Evolutionary conservation across 2,888 invertebrate genomes (phyloP), one percentile per base, ranked within the genome.

Genomic region (Abscondita cerata): DNA sequence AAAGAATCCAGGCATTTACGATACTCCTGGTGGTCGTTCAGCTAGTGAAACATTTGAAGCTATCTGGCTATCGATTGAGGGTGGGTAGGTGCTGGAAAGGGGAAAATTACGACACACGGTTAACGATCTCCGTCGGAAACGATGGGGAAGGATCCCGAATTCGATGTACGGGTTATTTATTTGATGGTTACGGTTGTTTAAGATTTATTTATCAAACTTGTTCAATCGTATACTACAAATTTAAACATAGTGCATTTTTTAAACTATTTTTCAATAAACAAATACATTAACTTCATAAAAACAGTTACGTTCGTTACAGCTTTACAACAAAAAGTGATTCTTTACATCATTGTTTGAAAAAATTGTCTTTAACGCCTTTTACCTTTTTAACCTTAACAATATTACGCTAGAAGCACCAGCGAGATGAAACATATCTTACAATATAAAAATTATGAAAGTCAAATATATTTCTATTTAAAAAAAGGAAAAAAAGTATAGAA

Each of bases 1-100:
- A 76, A 76, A 77, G 74, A 76, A 76, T 75, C 73, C 72, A 66
- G 75, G 72, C 77, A 72, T 78, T 80, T 79, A 80, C 75, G 76
- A 75, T 67, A 70, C 79, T 76, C 78, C 67, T 61, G 76, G 73
- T 74, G 72, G 74, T 73, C 72, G 72, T 78, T 78, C 71, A 70
- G 73, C 72, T 72, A 73, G 74, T 73, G 73, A 74, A 78, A 76
- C 77, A 76, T 78, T 76, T 75, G 68, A 73, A 76, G 74, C 74
- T 77, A 76, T 78, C 76, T 72, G 67, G 71, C 67, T 76, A 76
- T 77, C 78, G 78, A 79, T 79, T 75, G 68, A 64, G 64, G 57
- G 53, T 64, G 66, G 68, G 61, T 60, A 64, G 66, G 62, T 66
- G 61, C 52, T 62, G 62, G 57, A 71, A 70, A 64, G 68, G 67